Conservation (phyloP, 1,140 invertebrate genomes). For the Acarapis woodi region DNA sequence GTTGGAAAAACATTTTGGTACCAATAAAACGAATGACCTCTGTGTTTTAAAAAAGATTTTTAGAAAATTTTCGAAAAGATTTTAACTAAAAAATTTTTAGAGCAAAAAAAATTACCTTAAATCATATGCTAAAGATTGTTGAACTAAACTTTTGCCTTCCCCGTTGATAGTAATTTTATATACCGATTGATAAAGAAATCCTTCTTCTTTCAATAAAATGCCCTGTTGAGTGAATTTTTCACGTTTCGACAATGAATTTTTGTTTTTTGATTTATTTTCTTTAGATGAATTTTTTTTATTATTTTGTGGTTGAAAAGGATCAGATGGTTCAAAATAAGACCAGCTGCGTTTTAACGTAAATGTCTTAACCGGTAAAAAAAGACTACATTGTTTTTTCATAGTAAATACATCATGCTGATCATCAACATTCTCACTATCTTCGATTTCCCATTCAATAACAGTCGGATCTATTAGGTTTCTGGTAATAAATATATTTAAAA, state of each 20-base stretch:
- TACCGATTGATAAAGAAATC: slow-evolving; percentile 1
- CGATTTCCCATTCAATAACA: slow-evolving; percentile 5
- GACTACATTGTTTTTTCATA: slow-evolving; percentile 4
- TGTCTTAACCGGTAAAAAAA: slow-evolving; percentile 5
- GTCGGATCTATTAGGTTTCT: slow-evolving; percentile 7
- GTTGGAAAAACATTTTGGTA: slow-evolving; percentile 4
- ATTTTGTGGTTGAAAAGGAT: not conserved
- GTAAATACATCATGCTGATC: slow-evolving; percentile 3
- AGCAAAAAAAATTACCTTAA: slow-evolving; percentile 2
- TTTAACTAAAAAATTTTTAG: not conserved
- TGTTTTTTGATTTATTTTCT: not conserved
- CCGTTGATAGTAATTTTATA: slow-evolving; percentile 4
- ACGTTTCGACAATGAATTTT: too few relatives aligned
- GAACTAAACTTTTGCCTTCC: slow-evolving; percentile 4
- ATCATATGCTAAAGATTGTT: slow-evolving; percentile 3
- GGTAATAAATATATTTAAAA: not conserved
- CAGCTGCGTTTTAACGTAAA: slow-evolving; percentile 5
- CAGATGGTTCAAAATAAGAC: not conserved
- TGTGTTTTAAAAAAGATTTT: not conserved
- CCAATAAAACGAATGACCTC: slow-evolving; percentile 8
- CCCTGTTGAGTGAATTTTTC: too few relatives aligned
- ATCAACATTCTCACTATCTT: not conserved
- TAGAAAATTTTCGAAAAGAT: not conserved
- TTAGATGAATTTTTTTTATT: not conserved
- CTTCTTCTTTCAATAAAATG: slow-evolving; percentile 4